A percentile compares a stretch with the other conserved stretches of the same genome.
Evolutionary conservation across 2,113 vertebrate species (phyloP).

Genomic region (Aldabrachelys gigantea): DNA sequence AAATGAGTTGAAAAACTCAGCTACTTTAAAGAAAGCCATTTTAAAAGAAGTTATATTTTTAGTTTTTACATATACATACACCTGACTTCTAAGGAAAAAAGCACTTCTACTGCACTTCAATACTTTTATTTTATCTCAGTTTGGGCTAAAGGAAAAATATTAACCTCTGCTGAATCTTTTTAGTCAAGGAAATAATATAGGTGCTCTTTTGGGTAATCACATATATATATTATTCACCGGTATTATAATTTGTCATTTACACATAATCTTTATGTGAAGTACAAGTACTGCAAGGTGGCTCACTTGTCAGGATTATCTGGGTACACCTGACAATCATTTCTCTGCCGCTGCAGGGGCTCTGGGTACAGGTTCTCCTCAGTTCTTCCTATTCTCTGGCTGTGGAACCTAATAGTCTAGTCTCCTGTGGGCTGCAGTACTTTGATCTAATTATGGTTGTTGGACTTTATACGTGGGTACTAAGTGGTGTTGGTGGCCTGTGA

Average conservation of each 20-base stretch:
- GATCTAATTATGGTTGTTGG: background rate
- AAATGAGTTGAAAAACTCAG: background rate
- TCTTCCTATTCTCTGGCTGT: background rate
- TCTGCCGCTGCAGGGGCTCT: background rate
- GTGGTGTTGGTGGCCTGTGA: background rate
- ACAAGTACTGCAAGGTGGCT: background rate
- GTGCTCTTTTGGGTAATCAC: background rate
- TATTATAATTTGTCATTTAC: background rate
- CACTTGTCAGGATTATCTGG: background rate
- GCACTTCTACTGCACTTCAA: background rate
- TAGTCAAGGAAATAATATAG: background rate
- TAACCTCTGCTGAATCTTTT: background rate
- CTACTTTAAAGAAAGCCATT: background rate
- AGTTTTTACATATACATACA: rapidly evolving
- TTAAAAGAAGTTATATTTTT: background rate
- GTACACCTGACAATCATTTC: background rate
- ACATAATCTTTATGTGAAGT: background rate
- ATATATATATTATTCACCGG: background rate
- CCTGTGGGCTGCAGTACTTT: background rate
- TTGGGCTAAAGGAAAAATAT: background rate
- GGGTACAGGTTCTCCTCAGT: background rate
- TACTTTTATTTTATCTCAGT: background rate
- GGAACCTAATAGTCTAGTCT: background rate
- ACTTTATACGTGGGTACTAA: background rate
- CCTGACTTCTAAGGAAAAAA: background rate